Conservation (phyloP, 2,888 invertebrate genomes). For the Patella caerulea region DNA sequence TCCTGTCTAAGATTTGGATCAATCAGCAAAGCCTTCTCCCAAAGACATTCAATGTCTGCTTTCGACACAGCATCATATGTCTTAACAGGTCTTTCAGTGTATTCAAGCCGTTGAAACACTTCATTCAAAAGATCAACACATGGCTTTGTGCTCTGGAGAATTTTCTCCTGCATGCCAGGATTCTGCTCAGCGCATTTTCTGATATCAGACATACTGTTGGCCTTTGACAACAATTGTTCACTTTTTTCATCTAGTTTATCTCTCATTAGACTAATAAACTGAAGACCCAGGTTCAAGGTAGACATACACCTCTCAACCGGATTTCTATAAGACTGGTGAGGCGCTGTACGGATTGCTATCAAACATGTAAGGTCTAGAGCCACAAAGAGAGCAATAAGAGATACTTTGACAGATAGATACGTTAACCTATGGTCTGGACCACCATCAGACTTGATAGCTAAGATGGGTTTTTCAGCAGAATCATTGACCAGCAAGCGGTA, state of each 20-base stretch:
- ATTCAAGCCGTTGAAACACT: too few relatives aligned
- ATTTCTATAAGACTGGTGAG: not conserved
- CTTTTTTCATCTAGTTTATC: slow-evolving; percentile 12
- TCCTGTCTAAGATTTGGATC: slow-evolving; percentile 12
- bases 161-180: not conserved
- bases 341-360: not conserved
- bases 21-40: not conserved
- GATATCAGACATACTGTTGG: slow-evolving; percentile 16
- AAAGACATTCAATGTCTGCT: too few relatives aligned
- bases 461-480: slow-evolving; percentile 19
- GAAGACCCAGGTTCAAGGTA: slow-evolving; percentile 22
- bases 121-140: too few relatives aligned
- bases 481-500: not conserved
- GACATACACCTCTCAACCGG: not conserved
- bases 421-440: too few relatives aligned
- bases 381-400: slow-evolving; percentile 1
- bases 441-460: slow-evolving; percentile 19
- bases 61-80: too few relatives aligned
- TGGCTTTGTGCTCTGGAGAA: slow-evolving; percentile 13
- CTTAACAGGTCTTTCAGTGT: too few relatives aligned
- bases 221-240: slow-evolving; percentile 10
- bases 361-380: not conserved
- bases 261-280: slow-evolving; percentile 21
- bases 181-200: slow-evolving; percentile 13
- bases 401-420: not conserved